Evolutionary conservation across 2,797 vertebrate species (phyloP).

Genomic region (Poecilia picta): DNA sequence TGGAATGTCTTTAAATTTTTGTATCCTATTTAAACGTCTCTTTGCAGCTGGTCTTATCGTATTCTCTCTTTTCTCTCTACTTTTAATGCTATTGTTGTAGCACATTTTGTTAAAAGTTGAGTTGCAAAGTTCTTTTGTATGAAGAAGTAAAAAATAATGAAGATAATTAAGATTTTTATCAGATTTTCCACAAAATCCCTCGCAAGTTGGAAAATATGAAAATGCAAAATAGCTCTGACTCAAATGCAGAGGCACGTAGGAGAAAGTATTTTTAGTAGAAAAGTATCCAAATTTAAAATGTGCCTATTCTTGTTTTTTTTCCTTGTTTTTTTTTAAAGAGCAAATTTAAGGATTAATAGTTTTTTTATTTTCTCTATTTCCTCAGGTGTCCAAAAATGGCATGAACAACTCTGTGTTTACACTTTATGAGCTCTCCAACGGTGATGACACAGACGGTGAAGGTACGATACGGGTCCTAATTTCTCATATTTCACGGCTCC

Average conservation of each 20-base stretch:
- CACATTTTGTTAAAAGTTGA: background rate
- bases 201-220: background rate
- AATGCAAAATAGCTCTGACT: background rate
- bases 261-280: background rate
- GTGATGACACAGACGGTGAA: slow-evolving; percentile 93
- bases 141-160: background rate
- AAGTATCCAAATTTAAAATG: background rate
- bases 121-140: background rate
- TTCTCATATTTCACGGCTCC: background rate
- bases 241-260: background rate
- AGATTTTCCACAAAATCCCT: background rate
- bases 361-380: background rate
- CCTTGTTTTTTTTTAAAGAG: background rate
- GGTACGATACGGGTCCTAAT: slow-evolving; percentile 75
- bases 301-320: background rate
- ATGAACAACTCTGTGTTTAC: slow-evolving; percentile 96
- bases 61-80: background rate
- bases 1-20: background rate
- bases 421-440: slow-evolving; percentile 90
- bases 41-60: background rate
- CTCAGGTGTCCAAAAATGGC: slow-evolving; percentile 90
- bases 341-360: background rate
- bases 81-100: background rate
- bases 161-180: background rate
- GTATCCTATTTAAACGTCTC: background rate